phyloP scores from a whole-genome alignment of 2,888 invertebrate genomes.

The Drosophila ezoana region DNA sequence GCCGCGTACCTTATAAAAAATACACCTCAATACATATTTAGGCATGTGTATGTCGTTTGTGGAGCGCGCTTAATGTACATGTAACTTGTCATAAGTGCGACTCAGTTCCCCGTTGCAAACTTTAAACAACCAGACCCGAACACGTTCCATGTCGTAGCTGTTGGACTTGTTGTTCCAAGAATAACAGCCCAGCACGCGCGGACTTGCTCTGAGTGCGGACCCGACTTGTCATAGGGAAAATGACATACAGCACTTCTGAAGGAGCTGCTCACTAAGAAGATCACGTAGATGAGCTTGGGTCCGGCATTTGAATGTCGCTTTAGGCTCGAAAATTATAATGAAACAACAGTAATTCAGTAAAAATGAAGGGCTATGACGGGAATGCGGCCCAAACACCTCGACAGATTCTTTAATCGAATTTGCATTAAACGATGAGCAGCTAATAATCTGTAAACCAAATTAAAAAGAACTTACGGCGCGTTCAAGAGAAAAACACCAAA shows the following conservation, averaged over 20 bases:
- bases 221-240: conserved; percentile 53
- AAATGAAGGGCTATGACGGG: conserved; percentile 20
- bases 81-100: conserved; percentile 68
- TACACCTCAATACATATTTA: conserved; percentile 34
- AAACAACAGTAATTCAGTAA: conserved; percentile 59
- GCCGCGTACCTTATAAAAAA: conserved; percentile 2
- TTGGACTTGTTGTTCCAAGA: conserved; percentile 69
- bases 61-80: conserved; percentile 71
- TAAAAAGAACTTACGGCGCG: conserved; percentile 66
- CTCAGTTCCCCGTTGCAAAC: conserved; percentile 22
- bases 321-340: conserved; percentile 54
- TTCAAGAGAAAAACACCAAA: conserved; percentile 53
- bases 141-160: conserved; percentile 63
- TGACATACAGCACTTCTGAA: conserved; percentile 38
- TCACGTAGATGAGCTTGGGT: conserved; percentile 54
- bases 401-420: conserved; percentile 67
- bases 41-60: conserved; percentile 55
- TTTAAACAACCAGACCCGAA: conserved; percentile 43
- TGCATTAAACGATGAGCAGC: conserved; percentile 78
- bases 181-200: conserved; percentile 75
- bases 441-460: conserved; percentile 81
- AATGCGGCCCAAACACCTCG: conserved; percentile 53
- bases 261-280: conserved; percentile 52
- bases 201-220: conserved; percentile 5
- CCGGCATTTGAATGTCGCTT: conserved; percentile 55